These are phyloP conservation scores for Hylaea fasciaria DNA, from an alignment of 2,888 invertebrate species.

Conservation along the genomic window DNA sequence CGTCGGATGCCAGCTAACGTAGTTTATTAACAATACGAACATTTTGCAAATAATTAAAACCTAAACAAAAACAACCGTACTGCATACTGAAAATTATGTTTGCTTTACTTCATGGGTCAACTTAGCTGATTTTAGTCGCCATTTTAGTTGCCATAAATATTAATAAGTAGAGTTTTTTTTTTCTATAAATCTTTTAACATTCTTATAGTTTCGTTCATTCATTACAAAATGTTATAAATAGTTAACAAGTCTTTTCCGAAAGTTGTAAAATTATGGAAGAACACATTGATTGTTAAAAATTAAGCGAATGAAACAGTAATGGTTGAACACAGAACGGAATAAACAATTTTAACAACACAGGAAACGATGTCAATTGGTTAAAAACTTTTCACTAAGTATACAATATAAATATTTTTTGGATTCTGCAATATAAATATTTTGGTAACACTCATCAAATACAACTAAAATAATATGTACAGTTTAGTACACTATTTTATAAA, in stretches of 20 bases:
- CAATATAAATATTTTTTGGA: slow-evolving; percentile 37
- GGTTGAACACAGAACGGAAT: slow-evolving; percentile 58
- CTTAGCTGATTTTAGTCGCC: background rate
- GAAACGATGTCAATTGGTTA: slow-evolving; percentile 40
- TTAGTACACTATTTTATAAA: slow-evolving; percentile 54
- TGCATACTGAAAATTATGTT: slow-evolving; percentile 24
- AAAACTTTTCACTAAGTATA: slow-evolving; percentile 14
- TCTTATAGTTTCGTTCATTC: slow-evolving; percentile 36
- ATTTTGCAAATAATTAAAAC: slow-evolving; percentile 34
- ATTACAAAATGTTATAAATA: slow-evolving; percentile 51
- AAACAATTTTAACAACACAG: slow-evolving; percentile 40
- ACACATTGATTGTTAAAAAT: slow-evolving; percentile 32
- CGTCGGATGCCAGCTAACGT: slow-evolving; percentile 25
- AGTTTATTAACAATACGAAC: slow-evolving; percentile 38
- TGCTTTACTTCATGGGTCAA: slow-evolving; percentile 19
- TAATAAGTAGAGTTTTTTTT: slow-evolving; percentile 2
- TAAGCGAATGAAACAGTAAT: slow-evolving; percentile 26
- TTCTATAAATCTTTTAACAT: slow-evolving; percentile 10
- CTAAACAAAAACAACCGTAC: slow-evolving; percentile 37
- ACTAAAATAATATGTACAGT: slow-evolving; percentile 53
- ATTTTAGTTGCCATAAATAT: slow-evolving; percentile 8
- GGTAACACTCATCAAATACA: slow-evolving; percentile 54
- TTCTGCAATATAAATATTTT: slow-evolving; percentile 38
- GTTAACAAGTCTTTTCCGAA: slow-evolving; percentile 56
- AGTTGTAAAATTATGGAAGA: slow-evolving; percentile 44